These are phyloP conservation scores for Rousettus leschenaultii DNA, from an alignment of 2,113 vertebrate genomes.

Conservation along the genomic window DNA sequence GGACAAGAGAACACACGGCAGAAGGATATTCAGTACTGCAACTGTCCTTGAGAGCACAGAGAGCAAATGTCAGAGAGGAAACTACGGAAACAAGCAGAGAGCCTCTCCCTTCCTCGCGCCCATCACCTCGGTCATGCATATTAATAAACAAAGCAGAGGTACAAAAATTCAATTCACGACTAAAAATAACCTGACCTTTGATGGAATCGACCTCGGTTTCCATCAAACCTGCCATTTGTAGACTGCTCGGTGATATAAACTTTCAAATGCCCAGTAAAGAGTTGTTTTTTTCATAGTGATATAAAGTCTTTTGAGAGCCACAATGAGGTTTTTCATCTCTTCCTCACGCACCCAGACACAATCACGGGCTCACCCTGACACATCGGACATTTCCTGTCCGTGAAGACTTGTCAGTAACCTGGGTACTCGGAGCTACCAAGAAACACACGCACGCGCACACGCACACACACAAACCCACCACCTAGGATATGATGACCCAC, in stretches of 20 bases:
- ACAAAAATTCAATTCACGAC: conserved; percentile 18
- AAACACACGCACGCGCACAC: background rate
- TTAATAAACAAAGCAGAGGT: conserved; percentile 39
- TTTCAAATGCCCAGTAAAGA: background rate
- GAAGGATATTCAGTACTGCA: background rate
- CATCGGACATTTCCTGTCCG: accelerated
- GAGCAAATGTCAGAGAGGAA: conserved; percentile 49
- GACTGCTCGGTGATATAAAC: background rate
- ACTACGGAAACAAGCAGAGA: background rate
- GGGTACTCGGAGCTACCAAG: background rate
- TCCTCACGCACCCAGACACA: background rate
- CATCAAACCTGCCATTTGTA: background rate
- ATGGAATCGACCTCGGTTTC: conserved; percentile 50
- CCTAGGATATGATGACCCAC: background rate
- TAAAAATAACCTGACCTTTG: conserved; percentile 63
- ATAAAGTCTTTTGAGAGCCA: background rate
- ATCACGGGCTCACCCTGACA: background rate
- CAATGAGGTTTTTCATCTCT: background rate
- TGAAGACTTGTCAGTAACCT: background rate
- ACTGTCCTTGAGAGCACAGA: background rate
- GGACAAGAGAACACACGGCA: background rate
- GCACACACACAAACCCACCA: too few relatives aligned
- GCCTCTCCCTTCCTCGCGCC: background rate
- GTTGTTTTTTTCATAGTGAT: background rate
- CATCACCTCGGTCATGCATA: conserved; percentile 21